Evolutionary conservation across 1,140 invertebrate species (phyloP).

Genomic region (Carposina sasakii): DNA sequence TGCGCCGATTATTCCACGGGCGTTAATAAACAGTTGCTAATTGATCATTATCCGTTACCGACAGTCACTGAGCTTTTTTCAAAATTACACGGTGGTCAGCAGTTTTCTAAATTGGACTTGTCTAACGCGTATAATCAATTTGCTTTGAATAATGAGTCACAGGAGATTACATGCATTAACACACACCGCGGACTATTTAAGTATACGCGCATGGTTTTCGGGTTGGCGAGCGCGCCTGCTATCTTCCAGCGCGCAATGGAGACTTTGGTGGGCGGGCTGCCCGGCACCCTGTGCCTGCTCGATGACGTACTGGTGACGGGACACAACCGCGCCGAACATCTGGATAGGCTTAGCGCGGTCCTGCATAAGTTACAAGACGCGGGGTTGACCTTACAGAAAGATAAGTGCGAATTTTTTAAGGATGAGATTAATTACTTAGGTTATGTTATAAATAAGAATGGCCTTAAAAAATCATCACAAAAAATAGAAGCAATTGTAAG

Average conservation of each 20-base stretch:
- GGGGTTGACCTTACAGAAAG: not conserved
- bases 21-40: not conserved
- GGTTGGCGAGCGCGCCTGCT: not conserved
- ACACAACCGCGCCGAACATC: not conserved
- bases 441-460: not conserved
- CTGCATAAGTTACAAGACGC: not conserved
- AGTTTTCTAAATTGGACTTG: not conserved
- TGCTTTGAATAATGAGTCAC: not conserved
- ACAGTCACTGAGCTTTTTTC: not conserved
- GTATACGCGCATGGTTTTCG: not conserved
- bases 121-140: not conserved
- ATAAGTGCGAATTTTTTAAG: slow-evolving; percentile 1
- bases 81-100: not conserved
- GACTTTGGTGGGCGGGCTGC: not conserved
- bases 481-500: not conserved
- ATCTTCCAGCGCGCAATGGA: slow-evolving; percentile 3
- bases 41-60: not conserved
- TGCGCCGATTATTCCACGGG: not conserved
- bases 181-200: slow-evolving; percentile 1
- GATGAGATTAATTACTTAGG: not conserved
- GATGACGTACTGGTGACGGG: not conserved
- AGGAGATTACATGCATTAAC: not conserved
- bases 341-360: not conserved
- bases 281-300: not conserved
- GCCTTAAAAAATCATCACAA: not conserved